Evolutionary conservation across 1,140 invertebrate species (phyloP).

Genomic region (Aphelenchoides besseyi): DNA sequence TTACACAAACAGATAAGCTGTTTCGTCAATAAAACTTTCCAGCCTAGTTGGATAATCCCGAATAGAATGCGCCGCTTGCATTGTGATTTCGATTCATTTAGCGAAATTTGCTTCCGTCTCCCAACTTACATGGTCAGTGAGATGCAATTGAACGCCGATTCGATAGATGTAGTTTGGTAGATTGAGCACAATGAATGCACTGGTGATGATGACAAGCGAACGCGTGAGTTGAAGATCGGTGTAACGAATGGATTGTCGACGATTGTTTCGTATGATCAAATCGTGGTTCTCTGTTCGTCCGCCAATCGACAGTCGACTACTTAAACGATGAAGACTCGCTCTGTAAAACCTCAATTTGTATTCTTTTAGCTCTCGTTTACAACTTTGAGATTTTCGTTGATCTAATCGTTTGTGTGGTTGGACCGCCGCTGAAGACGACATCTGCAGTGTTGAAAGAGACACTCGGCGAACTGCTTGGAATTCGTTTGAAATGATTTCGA

Average conservation of each 20-base stretch:
- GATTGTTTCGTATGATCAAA: conserved; percentile 11
- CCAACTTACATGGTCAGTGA: conserved; percentile 40
- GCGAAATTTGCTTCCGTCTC: conserved; percentile 15
- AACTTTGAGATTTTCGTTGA: conserved; percentile 50
- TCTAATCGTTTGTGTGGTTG: conserved; percentile 41
- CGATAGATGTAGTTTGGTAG: conserved; percentile 57
- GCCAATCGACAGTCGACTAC: conserved; percentile 27
- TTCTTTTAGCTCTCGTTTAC: conserved; percentile 22
- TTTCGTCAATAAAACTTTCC: too few relatives aligned
- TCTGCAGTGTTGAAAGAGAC: conserved; percentile 59
- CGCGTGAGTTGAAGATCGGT: conserved; percentile 58
- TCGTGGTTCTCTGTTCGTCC: not conserved
- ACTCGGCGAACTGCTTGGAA: conserved; percentile 46
- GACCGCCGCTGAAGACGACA: conserved; percentile 51
- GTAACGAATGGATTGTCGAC: conserved; percentile 41
- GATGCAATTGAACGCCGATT: conserved; percentile 38
- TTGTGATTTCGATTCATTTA: not conserved
- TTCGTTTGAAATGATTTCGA: conserved; percentile 48
- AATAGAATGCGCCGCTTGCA: not conserved
- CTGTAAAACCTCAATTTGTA: conserved; percentile 29
- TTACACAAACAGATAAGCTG: not conserved
- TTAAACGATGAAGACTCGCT: conserved; percentile 41
- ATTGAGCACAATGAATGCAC: conserved; percentile 58
- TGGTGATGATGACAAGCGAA: conserved; percentile 54
- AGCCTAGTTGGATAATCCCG: too few relatives aligned